Conservation (phyloP, 2,797 vertebrate genomes). For the Lutjanus argentimaculatus region DNA sequence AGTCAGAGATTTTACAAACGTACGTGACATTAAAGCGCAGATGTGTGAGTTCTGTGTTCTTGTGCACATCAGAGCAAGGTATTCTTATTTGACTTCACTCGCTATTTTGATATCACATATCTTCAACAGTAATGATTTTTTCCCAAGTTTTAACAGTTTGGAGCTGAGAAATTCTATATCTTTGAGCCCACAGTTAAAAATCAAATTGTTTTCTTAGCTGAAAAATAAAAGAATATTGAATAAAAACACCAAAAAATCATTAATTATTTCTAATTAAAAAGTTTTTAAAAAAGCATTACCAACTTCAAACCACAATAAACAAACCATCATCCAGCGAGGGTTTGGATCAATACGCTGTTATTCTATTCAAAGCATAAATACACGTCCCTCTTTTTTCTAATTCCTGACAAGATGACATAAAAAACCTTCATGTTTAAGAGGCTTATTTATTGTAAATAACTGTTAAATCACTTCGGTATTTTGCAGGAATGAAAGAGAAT, state of each 20-base stretch:
- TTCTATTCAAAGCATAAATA: not conserved
- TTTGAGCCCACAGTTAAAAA: not conserved
- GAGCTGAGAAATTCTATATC: not conserved
- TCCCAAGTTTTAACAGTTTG: not conserved
- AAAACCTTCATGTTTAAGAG: not conserved
- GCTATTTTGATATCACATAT: not conserved
- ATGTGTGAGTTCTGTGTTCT: not conserved
- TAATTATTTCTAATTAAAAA: not conserved
- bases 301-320: not conserved
- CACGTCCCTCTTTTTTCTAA: not conserved
- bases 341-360: conserved; percentile 2
- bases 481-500: not conserved
- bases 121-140: too few relatives aligned
- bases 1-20: not conserved
- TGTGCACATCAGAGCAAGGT: not conserved
- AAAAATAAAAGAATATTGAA: not conserved
- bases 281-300: not conserved
- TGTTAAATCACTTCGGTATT: not conserved
- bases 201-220: not conserved
- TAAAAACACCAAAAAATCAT: not conserved
- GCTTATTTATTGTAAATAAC: not conserved
- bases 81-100: not conserved
- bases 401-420: not conserved
- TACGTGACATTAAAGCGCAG: not conserved
- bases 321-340: not conserved